Evolutionary conservation across 2,888 invertebrate genomes (phyloP), one percentile per base, ranked within the genome.

Genomic region (Drosophila aldrichi): DNA sequence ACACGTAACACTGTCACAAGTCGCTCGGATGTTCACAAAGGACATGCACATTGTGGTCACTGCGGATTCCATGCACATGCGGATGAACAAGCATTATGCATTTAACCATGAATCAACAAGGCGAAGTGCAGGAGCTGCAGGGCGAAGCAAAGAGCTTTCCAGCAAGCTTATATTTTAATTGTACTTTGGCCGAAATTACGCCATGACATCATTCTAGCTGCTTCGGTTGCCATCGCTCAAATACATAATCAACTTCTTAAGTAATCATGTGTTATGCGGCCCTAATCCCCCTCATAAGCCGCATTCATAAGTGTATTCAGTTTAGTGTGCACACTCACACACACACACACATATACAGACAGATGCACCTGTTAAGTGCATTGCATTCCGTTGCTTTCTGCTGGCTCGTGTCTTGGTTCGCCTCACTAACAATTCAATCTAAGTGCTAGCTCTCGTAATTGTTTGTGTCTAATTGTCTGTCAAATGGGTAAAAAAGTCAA

Each of bases 391-490:
- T 22, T 22, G 38, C 32, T 58, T 40, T 1, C 29, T 36, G 22
- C 22, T 57, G 49, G 48, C 46, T 38, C 49, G 65, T 57, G 70
- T 66, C 60, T 57, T 14, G 51, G 49, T 63, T 71, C 66, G 54
- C 57, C 72, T 40, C 20, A 29, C 34, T 43, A 66, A 70, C 71
- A 74, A 72, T 59, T 59, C 48, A 52, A 61, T 64, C 25, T 65
- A 64, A 70, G 63, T 79, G 72, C 63, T 34, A 9, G 16, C 22
- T 20, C 22, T 8, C 20, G 16, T 36, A 14, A 36, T 52, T 34
- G 29, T 7, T 32, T 36, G 25, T 3, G 22, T 22, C 22, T 36
- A 32, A 32, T 32, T 48, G n/a, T 3, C 29, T 18, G 49, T 7
- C 18, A 1, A 32, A 32, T 18, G 32, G n/a, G n/a, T 3, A 10